These are phyloP conservation scores for Eretmochelys imbricata DNA, from an alignment of 2,113 vertebrate genomes.

Conservation along the genomic window DNA sequence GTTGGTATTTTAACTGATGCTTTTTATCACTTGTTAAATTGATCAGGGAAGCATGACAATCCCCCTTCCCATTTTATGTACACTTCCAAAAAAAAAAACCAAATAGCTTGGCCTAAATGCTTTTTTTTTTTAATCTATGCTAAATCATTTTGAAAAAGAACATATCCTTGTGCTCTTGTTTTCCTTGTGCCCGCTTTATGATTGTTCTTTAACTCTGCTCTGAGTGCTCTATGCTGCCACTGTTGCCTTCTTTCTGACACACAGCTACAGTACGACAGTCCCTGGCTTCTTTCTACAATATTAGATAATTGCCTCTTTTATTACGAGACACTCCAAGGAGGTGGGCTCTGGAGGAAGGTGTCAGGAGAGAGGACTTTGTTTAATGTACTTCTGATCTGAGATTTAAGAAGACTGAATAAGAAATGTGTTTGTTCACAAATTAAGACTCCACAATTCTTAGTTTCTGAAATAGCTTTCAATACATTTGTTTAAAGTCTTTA, in stretches of 20 bases:
- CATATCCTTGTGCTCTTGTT: neutral
- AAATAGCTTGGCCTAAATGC: conserved; percentile 3
- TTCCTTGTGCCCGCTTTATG: neutral
- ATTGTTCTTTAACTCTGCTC: neutral
- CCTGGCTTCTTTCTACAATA: neutral
- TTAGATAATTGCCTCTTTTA: conserved; percentile 21
- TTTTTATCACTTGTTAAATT: conserved; percentile 24
- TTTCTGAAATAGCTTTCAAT: conserved; percentile 17
- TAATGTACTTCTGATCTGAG: neutral
- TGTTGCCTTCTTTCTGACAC: neutral
- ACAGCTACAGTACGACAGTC: neutral
- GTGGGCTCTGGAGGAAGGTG: neutral
- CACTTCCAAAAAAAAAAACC: neutral
- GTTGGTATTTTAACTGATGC: neutral
- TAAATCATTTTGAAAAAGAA: neutral
- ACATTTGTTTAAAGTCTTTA: conserved; percentile 21
- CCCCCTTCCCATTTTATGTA: neutral
- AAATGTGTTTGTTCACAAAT: conserved; percentile 40
- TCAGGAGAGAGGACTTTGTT: neutral
- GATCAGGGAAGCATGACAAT: conserved; percentile 5
- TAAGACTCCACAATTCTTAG: neutral
- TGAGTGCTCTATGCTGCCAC: neutral
- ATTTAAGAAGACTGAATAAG: neutral
- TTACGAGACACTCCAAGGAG: neutral
- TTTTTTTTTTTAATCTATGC: neutral